These are phyloP conservation scores for Forbesichthys agassizii DNA, from an alignment of 2,113 vertebrate genomes.

Conservation along the genomic window DNA sequence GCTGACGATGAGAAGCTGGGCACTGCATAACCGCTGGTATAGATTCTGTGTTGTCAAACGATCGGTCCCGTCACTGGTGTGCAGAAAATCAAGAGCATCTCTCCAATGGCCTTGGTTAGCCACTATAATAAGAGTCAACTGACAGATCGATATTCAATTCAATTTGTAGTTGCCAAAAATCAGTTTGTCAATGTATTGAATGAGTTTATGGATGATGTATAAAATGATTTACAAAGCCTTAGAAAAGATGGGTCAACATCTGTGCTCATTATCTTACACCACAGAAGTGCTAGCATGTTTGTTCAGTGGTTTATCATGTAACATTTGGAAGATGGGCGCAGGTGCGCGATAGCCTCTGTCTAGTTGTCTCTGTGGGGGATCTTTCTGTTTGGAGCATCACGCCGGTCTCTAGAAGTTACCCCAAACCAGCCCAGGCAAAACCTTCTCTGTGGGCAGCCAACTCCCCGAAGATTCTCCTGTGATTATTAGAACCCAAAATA, in stretches of 20 bases:
- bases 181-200: too few relatives aligned
- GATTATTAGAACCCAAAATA: constrained; percentile 26
- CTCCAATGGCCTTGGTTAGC: too few relatives aligned
- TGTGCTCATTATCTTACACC: constrained; percentile 21
- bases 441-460: constrained; percentile 7
- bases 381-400: constrained; percentile 34
- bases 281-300: constrained; percentile 42
- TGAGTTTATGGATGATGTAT: too few relatives aligned
- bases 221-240: not conserved
- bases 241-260: constrained; percentile 38
- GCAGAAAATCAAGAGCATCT: too few relatives aligned
- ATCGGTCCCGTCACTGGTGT: too few relatives aligned
- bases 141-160: too few relatives aligned
- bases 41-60: too few relatives aligned
- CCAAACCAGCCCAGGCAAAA: constrained; percentile 52
- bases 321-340: constrained; percentile 37
- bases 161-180: too few relatives aligned
- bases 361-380: constrained; percentile 28
- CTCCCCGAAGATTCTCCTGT: constrained; percentile 40
- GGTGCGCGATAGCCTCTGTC: constrained; percentile 20
- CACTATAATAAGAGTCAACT: too few relatives aligned
- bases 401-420: constrained; percentile 16
- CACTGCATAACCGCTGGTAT: too few relatives aligned
- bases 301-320: constrained; percentile 42
- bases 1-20: too few relatives aligned